Percentiles rank a stretch among this genome's conserved stretches.
These are phyloP conservation scores for Carabus problematicus DNA, from an alignment of 2,888 invertebrate genomes.

Conservation along the genomic window DNA sequence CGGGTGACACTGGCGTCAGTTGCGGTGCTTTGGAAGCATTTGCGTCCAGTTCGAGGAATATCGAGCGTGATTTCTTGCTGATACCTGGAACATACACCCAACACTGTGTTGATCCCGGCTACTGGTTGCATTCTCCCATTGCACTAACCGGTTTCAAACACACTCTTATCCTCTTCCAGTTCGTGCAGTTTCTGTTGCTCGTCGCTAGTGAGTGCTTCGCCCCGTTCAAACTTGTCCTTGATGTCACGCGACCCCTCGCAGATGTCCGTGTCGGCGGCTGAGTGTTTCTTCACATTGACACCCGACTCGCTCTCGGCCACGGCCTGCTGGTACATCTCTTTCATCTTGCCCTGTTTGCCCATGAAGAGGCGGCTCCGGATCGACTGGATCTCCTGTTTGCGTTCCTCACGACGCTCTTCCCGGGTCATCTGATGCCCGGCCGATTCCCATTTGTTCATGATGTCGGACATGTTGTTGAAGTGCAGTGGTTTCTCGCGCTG, in stretches of 20 bases:
- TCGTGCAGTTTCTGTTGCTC: conserved; percentile 62
- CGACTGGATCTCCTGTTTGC: conserved; percentile 88
- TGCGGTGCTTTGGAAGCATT: conserved; percentile 70
- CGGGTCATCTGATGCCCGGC: conserved; percentile 61
- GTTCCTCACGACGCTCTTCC: conserved; percentile 77
- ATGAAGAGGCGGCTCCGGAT: conserved; percentile 84
- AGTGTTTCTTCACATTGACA: conserved; percentile 62
- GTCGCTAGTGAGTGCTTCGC: conserved; percentile 71
- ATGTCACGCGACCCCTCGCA: conserved; percentile 63
- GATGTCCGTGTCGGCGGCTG: conserved; percentile 61
- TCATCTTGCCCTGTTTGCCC: conserved; percentile 89
- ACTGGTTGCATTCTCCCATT: background rate
- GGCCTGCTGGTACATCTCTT: conserved; percentile 91
- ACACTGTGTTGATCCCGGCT: background rate
- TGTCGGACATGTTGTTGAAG: conserved; percentile 83
- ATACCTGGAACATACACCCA: conserved; percentile 66
- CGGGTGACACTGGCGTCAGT: conserved; percentile 66
- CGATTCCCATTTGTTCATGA: conserved; percentile 82
- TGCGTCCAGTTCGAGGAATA: conserved; percentile 87
- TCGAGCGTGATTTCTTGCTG: conserved; percentile 84
- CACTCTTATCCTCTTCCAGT: conserved; percentile 75
- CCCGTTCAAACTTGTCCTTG: conserved; percentile 83
- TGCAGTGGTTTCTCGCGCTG: conserved; percentile 79
- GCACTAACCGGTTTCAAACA: conserved; percentile 77
- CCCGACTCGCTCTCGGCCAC: conserved; percentile 76